Evolutionary conservation across 92 coral and sea anemone species (phyloP), one percentile per base, ranked within the genome.

Genomic region (Porites evermanni): DNA sequence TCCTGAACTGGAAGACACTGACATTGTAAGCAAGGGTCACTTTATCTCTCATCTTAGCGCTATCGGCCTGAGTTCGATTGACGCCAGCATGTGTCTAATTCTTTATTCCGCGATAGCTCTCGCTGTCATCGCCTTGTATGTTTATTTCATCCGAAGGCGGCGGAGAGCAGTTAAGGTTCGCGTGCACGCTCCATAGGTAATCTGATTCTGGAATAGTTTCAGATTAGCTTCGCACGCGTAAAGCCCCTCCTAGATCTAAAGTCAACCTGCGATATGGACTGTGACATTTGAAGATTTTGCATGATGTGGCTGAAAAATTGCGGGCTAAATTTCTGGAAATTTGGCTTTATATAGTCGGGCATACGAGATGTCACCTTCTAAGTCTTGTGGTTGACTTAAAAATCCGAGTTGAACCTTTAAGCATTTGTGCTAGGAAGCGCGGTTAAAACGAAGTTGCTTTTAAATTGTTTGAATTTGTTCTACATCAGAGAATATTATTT

Each of bases 41-140:
- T 66, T 89, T 86, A 17, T 93, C 73, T 7, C 83, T 54, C 83
- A 81, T 29, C 87, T 90, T 7, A 78, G 91, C 47, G 79, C 88
- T 53, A 87, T 97, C 67, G 95, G 98, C 70, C 80, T 97, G 80
- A 95, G 81, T 47, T 75, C 87, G 67, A 81, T 93, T 29, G 99
- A 97, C 66, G 91, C 99, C 19, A 97, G 99, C 77, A 76, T 97
- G 73, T 97, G 99, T 89, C 87, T 97, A 9, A 93, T 97, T 74
- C 90, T 97, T 8, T 97, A 97, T 65, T 87, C 96, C 4, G 83
- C 94, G 11, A 96, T 96, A 6, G 95, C 95, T 38, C 54, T 93
- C 14, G 94, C 83, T 14, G 89, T 97, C 18, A 87, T 93, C n/a
- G 95, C 94, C 71, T 58, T 95, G 89, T 97, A 97, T 79, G 79